Evolutionary conservation across 2,888 invertebrate species (phyloP).

Genomic region (Trilocha varians): DNA sequence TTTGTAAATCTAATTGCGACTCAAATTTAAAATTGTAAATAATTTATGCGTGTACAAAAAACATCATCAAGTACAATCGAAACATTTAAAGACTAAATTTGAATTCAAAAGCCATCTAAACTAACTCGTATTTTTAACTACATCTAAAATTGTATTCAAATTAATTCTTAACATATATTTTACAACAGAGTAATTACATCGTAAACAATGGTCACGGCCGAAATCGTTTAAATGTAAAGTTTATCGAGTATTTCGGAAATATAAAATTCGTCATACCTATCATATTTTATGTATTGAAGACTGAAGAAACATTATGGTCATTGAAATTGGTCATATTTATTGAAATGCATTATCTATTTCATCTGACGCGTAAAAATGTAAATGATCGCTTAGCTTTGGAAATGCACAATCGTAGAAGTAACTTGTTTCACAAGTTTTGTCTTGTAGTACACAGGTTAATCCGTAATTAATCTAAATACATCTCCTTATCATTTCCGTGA

Average conservation of each 20-base stretch:
- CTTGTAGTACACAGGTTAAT: slow-evolving; percentile 18
- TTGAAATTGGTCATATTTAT: slow-evolving; percentile 13
- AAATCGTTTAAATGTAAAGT: neutral
- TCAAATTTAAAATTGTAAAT: too few species aligned
- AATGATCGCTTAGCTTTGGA: slow-evolving; percentile 27
- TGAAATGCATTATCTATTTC: slow-evolving; percentile 12
- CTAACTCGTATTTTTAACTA: neutral
- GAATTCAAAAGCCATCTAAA: neutral
- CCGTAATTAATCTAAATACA: neutral
- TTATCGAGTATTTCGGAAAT: neutral
- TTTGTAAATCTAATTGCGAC: too few species aligned
- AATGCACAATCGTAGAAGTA: slow-evolving; percentile 22
- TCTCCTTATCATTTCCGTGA: neutral
- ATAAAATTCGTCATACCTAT: neutral
- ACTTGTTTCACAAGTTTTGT: slow-evolving; percentile 28
- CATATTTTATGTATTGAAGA: slow-evolving; percentile 6
- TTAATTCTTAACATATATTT: neutral
- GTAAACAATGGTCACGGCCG: neutral
- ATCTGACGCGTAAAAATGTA: slow-evolving; percentile 31
- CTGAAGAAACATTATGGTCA: slow-evolving; percentile 8
- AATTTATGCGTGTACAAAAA: too few species aligned
- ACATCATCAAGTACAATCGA: neutral
- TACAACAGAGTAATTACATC: neutral
- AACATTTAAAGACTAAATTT: neutral
- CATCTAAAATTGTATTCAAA: neutral